Evolutionary conservation across 1,140 invertebrate species (phyloP).

Genomic region (Cyphomyrmex costatus): DNA sequence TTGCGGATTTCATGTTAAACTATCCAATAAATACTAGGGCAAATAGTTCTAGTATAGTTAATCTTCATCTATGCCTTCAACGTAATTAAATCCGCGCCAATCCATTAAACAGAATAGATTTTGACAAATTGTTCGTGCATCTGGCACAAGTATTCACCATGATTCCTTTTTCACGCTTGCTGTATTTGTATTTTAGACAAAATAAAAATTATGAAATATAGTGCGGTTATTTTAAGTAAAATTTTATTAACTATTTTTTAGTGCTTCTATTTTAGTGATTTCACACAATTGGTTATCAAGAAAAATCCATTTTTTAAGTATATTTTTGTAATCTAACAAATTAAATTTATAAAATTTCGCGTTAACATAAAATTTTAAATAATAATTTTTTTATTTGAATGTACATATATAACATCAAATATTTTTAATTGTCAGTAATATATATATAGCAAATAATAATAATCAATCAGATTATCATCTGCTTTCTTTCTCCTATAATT

Average conservation of each 20-base stretch:
- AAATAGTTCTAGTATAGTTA: slow-evolving; percentile 20
- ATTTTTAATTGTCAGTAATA: not conserved
- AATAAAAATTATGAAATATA: slow-evolving; percentile 51
- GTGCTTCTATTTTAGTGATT: not conserved
- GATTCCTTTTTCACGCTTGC: not conserved
- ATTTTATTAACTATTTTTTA: slow-evolving; percentile 41
- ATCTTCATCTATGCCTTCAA: slow-evolving; percentile 15
- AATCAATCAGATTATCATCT: not conserved
- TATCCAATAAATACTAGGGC: slow-evolving; percentile 15
- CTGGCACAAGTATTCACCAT: not conserved
- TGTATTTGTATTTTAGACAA: not conserved
- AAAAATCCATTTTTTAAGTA: not conserved
- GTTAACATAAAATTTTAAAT: not conserved
- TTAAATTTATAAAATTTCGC: not conserved
- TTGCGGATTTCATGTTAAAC: slow-evolving; percentile 16
- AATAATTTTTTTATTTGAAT: not conserved
- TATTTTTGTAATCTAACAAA: not conserved
- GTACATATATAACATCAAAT: not conserved
- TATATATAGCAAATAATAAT: too few relatives aligned
- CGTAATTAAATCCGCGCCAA: slow-evolving; percentile 21
- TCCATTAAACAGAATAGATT: slow-evolving; percentile 51
- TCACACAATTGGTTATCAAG: not conserved
- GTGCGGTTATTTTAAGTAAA: slow-evolving; percentile 17
- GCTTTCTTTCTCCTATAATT: not conserved
- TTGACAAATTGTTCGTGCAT: slow-evolving; percentile 24